A percentile compares a stretch with the other conserved stretches of the same genome.
These are phyloP conservation scores for Mus minutoides DNA, from an alignment of 2,797 vertebrate genomes.

Conservation along the genomic window DNA sequence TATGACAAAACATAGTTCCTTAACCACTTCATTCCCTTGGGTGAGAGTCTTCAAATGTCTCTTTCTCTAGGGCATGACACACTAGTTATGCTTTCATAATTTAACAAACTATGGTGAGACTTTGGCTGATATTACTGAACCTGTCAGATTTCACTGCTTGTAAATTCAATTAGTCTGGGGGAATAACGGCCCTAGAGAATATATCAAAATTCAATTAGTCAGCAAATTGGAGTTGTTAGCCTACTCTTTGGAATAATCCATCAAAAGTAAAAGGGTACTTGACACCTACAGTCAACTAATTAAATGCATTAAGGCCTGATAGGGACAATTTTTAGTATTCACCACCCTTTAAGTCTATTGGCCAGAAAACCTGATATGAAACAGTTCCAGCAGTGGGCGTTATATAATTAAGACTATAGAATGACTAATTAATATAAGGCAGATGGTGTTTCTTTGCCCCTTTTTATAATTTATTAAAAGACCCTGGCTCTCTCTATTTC, in stretches of 20 bases:
- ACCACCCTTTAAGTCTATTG: slow-evolving; percentile 39
- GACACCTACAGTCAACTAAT: slow-evolving; percentile 81
- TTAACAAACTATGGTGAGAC: slow-evolving; percentile 79
- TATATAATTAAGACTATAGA: slow-evolving; percentile 41
- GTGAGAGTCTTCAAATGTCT: background rate
- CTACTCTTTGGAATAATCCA: slow-evolving; percentile 76
- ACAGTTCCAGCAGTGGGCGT: slow-evolving; percentile 12
- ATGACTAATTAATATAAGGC: slow-evolving; percentile 34
- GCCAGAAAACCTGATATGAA: slow-evolving; percentile 41
- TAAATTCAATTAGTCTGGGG: slow-evolving; percentile 84
- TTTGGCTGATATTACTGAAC: slow-evolving; percentile 82
- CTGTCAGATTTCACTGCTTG: slow-evolving; percentile 84
- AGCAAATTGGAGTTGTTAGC: slow-evolving; percentile 85
- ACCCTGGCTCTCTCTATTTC: slow-evolving; percentile 22
- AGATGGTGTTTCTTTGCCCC: background rate
- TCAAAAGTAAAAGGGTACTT: slow-evolving; percentile 71
- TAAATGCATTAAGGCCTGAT: slow-evolving; percentile 72
- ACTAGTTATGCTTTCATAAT: slow-evolving; percentile 81
- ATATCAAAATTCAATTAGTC: slow-evolving; percentile 86
- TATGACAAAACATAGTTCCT: slow-evolving; percentile 53
- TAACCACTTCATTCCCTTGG: slow-evolving; percentile 12
- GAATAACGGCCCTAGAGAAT: slow-evolving; percentile 77
- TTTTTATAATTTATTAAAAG: slow-evolving; percentile 53
- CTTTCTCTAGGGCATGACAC: slow-evolving; percentile 28
- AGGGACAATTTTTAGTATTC: slow-evolving; percentile 63